Evolutionary conservation across 2,113 vertebrate species (phyloP).

Genomic region (Alexandromys fortis): DNA sequence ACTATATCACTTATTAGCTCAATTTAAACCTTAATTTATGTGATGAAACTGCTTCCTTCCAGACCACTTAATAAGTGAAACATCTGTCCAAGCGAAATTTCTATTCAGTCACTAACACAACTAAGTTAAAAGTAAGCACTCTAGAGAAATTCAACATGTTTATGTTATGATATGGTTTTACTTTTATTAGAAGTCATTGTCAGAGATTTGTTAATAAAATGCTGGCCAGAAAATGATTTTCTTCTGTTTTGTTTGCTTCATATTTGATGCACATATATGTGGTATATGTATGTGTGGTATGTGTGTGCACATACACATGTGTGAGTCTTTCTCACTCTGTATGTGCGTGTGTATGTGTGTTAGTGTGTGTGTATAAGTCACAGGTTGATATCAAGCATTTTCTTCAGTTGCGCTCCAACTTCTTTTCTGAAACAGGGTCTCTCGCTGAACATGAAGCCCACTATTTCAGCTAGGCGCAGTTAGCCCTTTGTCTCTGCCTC

Average conservation of each 20-base stretch:
- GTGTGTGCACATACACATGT: not conserved
- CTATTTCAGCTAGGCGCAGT: not conserved
- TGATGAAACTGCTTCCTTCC: constrained; percentile 42
- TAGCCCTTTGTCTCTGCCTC: not conserved
- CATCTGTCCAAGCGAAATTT: constrained; percentile 30
- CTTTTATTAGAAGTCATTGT: constrained; percentile 10
- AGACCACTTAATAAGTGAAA: constrained; percentile 58
- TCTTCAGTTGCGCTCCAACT: not conserved
- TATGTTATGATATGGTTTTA: not conserved
- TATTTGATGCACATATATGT: not conserved
- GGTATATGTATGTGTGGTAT: not conserved
- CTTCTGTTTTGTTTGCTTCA: not conserved
- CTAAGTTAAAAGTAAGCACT: constrained; percentile 36
- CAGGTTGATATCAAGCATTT: not conserved
- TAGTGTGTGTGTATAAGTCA: not conserved
- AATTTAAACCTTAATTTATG: constrained; percentile 52
- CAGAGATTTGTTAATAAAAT: constrained; percentile 32
- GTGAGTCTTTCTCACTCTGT: not conserved
- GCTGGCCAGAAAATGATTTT: not conserved
- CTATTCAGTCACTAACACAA: not conserved
- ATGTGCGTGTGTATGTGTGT: not conserved
- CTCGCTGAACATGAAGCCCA: not conserved
- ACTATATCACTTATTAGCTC: constrained; percentile 5
- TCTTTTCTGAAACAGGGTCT: not conserved
- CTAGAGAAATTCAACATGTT: constrained; percentile 41